phyloP scores from a whole-genome alignment of 2,113 vertebrate genomes.

The Bagarius yarrelli region DNA sequence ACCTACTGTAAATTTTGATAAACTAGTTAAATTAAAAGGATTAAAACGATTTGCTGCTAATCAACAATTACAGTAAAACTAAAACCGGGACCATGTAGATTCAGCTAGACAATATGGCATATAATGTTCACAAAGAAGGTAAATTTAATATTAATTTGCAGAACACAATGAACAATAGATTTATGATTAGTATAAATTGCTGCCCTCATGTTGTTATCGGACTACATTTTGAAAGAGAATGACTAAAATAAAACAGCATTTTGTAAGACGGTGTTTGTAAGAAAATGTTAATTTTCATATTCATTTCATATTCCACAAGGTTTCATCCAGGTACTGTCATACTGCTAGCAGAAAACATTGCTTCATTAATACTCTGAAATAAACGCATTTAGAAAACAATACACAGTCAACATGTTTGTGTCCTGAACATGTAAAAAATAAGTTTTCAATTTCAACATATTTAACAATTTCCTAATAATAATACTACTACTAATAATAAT shows the following conservation, averaged over 20 bases:
- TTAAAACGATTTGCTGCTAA: background rate
- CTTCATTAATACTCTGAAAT: background rate
- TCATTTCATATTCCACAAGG: background rate
- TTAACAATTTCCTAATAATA: too few relatives aligned
- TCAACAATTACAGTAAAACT: background rate
- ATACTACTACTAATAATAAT: too few relatives aligned
- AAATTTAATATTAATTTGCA: background rate
- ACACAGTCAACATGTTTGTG: background rate
- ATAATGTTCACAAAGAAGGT: background rate
- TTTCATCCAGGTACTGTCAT: background rate
- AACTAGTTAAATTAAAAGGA: background rate
- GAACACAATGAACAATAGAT: background rate
- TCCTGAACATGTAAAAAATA: background rate
- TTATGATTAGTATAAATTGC: background rate
- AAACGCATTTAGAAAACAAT: background rate
- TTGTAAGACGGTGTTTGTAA: background rate
- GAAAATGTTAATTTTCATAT: background rate
- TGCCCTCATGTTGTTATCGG: background rate
- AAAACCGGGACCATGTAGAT: background rate
- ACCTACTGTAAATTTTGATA: background rate
- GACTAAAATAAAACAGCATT: background rate
- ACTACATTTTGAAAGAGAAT: background rate
- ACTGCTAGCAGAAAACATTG: background rate
- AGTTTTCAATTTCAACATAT: too few relatives aligned
- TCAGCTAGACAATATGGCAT: background rate